Conservation (phyloP, 2,888 invertebrate species). For the Epistrophe eligans region DNA sequence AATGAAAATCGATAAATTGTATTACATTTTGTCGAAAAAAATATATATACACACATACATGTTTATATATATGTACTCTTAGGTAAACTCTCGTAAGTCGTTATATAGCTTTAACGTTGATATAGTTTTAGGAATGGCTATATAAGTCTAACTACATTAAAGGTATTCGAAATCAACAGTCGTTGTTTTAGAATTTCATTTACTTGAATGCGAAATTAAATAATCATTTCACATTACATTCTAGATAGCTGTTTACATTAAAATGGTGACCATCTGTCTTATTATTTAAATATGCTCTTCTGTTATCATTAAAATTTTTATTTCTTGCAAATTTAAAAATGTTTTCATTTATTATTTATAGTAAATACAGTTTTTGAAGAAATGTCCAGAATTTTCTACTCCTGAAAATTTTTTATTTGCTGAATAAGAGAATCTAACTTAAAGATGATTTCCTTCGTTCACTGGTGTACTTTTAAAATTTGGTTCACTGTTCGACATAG, state of each 20-base stretch:
- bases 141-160: background rate
- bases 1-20: constrained; percentile 16
- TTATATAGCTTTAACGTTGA: too few relatives aligned
- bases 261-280: background rate
- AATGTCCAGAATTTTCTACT: too few relatives aligned
- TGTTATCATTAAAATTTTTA: too few relatives aligned
- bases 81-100: background rate
- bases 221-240: constrained; percentile 32
- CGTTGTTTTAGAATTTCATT: constrained; percentile 43
- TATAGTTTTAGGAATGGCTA: background rate
- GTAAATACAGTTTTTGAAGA: too few relatives aligned
- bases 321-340: background rate
- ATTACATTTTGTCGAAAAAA: background rate
- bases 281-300: background rate
- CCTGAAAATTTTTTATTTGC: too few relatives aligned
- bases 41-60: background rate
- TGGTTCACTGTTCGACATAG: too few relatives aligned
- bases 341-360: too few relatives aligned
- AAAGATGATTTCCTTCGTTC: too few relatives aligned
- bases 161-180: constrained; percentile 27
- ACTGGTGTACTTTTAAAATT: too few relatives aligned
- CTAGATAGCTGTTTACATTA: background rate
- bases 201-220: constrained; percentile 58
- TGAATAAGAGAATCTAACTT: too few relatives aligned
- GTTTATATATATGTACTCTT: background rate